Evolutionary conservation across 1,140 invertebrate species (phyloP).

Genomic region (Carposina sasakii): DNA sequence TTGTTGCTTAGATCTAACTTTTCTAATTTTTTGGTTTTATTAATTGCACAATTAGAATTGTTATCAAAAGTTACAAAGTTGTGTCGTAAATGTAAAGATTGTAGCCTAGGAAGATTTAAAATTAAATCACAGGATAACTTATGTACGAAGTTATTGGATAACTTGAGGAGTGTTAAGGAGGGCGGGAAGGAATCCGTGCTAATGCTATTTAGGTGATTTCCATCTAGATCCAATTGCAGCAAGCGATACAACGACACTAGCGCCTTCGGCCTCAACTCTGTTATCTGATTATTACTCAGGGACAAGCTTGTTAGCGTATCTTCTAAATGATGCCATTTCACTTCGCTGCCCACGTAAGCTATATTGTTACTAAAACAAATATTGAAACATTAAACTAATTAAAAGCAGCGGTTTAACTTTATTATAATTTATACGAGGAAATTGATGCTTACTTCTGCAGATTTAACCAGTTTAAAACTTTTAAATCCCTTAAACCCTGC

Average conservation of each 20-base stretch:
- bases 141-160: constrained; percentile 83
- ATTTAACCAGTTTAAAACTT: constrained; percentile 82
- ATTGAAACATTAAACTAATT: constrained; percentile 19
- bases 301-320: constrained; percentile 85
- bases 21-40: constrained; percentile 78
- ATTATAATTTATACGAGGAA: constrained; percentile 29
- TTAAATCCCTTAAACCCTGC: constrained; percentile 76
- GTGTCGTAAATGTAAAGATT: constrained; percentile 86
- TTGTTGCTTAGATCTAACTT: constrained; percentile 91
- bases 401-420: constrained; percentile 17
- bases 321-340: constrained; percentile 80
- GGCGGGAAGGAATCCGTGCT: constrained; percentile 74
- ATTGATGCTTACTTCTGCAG: constrained; percentile 77
- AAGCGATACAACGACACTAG: constrained; percentile 77
- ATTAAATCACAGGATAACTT: constrained; percentile 78
- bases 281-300: constrained; percentile 86
- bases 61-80: constrained; percentile 80
- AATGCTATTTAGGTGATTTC: constrained; percentile 79
- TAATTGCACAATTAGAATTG: constrained; percentile 76
- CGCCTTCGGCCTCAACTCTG: constrained; percentile 73
- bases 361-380: constrained; percentile 60
- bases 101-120: constrained; percentile 74
- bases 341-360: constrained; percentile 42
- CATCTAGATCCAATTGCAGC: constrained; percentile 82
- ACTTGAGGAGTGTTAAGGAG: constrained; percentile 80